These are phyloP conservation scores for Engraulis encrasicolus DNA, from an alignment of 2,113 vertebrate genomes.

Conservation along the genomic window DNA sequence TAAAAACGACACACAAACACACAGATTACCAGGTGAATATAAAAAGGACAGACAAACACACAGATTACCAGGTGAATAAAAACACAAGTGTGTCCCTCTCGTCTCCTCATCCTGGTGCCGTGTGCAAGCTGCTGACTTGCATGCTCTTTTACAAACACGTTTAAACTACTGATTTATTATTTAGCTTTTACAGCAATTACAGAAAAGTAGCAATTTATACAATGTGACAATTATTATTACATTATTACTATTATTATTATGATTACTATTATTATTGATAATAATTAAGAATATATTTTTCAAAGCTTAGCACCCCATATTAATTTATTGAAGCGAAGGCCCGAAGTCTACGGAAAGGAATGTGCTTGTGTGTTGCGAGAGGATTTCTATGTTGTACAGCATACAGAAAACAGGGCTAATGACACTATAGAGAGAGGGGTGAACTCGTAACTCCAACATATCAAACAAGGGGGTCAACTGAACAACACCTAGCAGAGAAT, in stretches of 20 bases:
- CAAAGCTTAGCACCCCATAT: neutral
- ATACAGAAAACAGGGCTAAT: slow-evolving; percentile 67
- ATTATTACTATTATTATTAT: neutral
- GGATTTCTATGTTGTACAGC: slow-evolving; percentile 47
- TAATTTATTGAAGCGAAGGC: neutral
- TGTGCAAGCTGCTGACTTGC: slow-evolving; percentile 53
- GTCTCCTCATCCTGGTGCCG: slow-evolving; percentile 60
- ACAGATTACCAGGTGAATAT: neutral
- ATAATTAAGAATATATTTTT: no score
- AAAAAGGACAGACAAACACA: neutral
- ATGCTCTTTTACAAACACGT: slow-evolving; percentile 60
- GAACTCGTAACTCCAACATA: slow-evolving; percentile 21
- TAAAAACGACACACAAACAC: neutral
- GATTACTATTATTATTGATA: neutral
- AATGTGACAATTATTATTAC: neutral
- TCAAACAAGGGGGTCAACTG: slow-evolving; percentile 25
- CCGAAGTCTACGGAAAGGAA: neutral
- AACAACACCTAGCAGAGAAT: slow-evolving; percentile 40
- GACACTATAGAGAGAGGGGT: slow-evolving; percentile 48
- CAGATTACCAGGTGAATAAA: neutral
- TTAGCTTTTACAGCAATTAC: slow-evolving; percentile 56
- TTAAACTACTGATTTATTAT: slow-evolving; percentile 59
- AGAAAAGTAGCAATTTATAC: slow-evolving; percentile 28
- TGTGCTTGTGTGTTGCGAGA: neutral
- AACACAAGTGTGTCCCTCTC: slow-evolving; percentile 30